These are phyloP conservation scores for Leptoteleia sp. DNA, from an alignment of 1,140 invertebrate species.

Conservation along the genomic window DNA sequence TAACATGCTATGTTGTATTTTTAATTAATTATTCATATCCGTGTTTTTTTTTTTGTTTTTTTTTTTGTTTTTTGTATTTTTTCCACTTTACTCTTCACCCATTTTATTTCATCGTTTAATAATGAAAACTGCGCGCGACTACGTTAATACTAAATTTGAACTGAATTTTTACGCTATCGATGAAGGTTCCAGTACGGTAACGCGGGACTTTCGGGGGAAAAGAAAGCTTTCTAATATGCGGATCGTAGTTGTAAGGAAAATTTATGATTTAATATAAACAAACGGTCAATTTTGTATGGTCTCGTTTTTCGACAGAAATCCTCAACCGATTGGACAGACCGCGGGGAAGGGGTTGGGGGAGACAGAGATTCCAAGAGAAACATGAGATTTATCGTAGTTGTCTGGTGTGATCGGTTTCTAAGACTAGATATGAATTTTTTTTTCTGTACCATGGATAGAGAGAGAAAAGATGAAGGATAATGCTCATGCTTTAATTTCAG, in stretches of 20 bases:
- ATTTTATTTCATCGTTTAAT: slow-evolving; percentile 20
- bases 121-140: slow-evolving; percentile 52
- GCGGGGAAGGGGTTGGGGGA: too few species aligned
- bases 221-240: slow-evolving; percentile 1
- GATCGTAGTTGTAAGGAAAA: slow-evolving; percentile 4
- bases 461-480: slow-evolving; percentile 15
- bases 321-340: slow-evolving; percentile 22
- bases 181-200: slow-evolving; percentile 56
- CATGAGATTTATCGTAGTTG: slow-evolving; percentile 38
- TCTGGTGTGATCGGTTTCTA: slow-evolving; percentile 35
- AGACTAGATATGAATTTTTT: slow-evolving; percentile 52
- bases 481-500: not conserved
- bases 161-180: slow-evolving; percentile 61
- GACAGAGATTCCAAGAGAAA: slow-evolving; percentile 46
- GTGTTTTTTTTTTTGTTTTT: slow-evolving; percentile 2
- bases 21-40: slow-evolving; percentile 14
- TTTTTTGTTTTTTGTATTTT: slow-evolving; percentile 3
- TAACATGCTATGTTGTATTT: slow-evolving; percentile 19
- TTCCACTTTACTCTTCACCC: not conserved
- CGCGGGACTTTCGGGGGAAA: slow-evolving; percentile 15
- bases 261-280: slow-evolving; percentile 32
- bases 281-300: slow-evolving; percentile 6
- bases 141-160: slow-evolving; percentile 71
- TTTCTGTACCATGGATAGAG: too few species aligned
- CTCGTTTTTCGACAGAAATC: slow-evolving; percentile 55